Percentiles rank a stretch among this genome's conserved stretches.
Conservation (phyloP, 2,797 vertebrate species). For the Ammospiza maritima region DNA sequence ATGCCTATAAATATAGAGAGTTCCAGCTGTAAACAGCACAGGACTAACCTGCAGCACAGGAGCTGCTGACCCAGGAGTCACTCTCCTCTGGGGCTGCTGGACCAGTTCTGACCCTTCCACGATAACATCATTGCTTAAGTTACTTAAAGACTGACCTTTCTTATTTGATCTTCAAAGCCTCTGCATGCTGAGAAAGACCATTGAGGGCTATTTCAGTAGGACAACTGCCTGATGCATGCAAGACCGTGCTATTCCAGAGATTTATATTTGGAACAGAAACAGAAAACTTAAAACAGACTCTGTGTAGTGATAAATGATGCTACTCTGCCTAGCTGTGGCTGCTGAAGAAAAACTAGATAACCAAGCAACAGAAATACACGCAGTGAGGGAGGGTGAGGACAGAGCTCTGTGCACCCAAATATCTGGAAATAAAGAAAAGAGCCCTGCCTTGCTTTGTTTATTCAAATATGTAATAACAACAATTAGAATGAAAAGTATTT, state of each 20-base stretch:
- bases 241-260: constrained; percentile 53
- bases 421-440: not conserved
- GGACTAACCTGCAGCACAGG: constrained; percentile 41
- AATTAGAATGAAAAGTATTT: constrained; percentile 15
- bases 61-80: constrained; percentile 40
- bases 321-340: constrained; percentile 55
- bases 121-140: constrained; percentile 57
- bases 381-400: not conserved
- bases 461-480: not conserved
- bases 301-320: constrained; percentile 58
- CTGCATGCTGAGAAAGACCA: constrained; percentile 57
- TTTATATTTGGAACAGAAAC: constrained; percentile 71
- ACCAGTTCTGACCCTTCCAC: constrained; percentile 45
- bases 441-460: not conserved
- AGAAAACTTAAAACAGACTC: constrained; percentile 69
- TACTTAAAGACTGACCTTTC: constrained; percentile 60
- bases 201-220: constrained; percentile 47
- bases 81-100: constrained; percentile 22
- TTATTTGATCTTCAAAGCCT: constrained; percentile 75
- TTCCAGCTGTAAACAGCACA: constrained; percentile 30
- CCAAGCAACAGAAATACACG: constrained; percentile 6
- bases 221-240: constrained; percentile 63
- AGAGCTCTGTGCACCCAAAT: not conserved
- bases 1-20: constrained; percentile 51
- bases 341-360: constrained; percentile 42